Base-by-base conservation (phyloP, 2,113 vertebrate genomes). In the Narcine bancroftii region DNA sequence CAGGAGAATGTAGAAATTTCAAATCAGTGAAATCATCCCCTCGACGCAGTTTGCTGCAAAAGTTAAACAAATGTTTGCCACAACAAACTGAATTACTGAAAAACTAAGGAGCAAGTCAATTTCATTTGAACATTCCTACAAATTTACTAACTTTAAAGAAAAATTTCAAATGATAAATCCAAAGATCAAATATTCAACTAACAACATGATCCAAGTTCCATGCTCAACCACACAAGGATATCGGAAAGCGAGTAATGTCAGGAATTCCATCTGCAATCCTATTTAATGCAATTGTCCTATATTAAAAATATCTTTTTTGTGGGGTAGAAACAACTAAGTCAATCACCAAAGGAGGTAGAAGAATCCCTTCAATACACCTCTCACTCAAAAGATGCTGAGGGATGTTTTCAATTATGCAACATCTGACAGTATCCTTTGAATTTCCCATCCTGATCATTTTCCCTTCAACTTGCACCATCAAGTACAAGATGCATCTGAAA, bases 11-110 rank as follows among this genome's bases (percentile, higher is more conserved):
- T 53, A 94, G 92, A 93, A 95, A 95, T 7, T 56, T 79, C 56
- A 92, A 93, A 92, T 95, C 93, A 92, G 93, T 94, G 92, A 94
- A 94, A 53, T 13, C 73, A 94, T 93, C 94, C 79, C 94, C 96
- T 94, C 95, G 94, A 93, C 96, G 95, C 93, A 96, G 93, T 93
- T 97, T 97, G n/a, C 96, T 96, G 95, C 85, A 94, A 92, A 94
- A 93, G 2, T 93, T 73, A 94, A 94, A 42, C n/a, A 15, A 15
- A 33, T 36, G 17, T 87, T 60, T 63, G 33, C 13, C 83, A 87
- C 29, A 39, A 6, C 21, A 87, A 1, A n/a, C n/a, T 87, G 36
- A 19, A 60, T 87, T 87, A 60, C 83, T 47, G 47, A n/a, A n/a
- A n/a, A n/a, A n/a, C n/a, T n/a, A n/a, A n/a, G n/a, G n/a, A n/a